A percentile compares a stretch with the other conserved stretches of the same genome.
These are phyloP conservation scores for Melieria omissa DNA, from an alignment of 2,888 invertebrate species.

Conservation along the genomic window DNA sequence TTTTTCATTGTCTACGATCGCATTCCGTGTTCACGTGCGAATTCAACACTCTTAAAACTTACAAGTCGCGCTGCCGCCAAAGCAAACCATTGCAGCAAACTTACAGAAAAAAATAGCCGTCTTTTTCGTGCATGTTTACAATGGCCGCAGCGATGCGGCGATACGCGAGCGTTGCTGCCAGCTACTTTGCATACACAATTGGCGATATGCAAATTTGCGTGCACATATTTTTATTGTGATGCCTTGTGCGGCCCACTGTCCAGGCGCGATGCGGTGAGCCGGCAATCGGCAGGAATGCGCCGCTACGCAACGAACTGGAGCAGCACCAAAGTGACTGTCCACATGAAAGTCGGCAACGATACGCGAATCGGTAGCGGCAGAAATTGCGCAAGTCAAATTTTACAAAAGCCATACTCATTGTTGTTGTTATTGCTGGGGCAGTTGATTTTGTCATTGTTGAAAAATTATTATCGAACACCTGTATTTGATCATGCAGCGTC, in stretches of 20 bases:
- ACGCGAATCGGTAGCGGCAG: neutral
- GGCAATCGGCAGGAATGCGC: constrained; percentile 18
- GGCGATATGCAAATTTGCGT: constrained; percentile 29
- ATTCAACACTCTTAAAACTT: no score
- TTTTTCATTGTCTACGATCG: no score
- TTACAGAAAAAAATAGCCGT: no score
- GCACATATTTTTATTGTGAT: constrained; percentile 16
- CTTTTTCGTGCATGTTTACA: no score
- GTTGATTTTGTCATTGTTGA: constrained; percentile 32
- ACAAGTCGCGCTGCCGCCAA: no score
- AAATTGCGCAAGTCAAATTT: no score
- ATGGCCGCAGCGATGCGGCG: no score
- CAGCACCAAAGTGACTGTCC: neutral
- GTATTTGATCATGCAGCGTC: constrained; percentile 45
- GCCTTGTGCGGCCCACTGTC: constrained; percentile 8
- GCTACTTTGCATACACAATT: constrained; percentile 29
- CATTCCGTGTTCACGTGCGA: no score
- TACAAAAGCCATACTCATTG: neutral
- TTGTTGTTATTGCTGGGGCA: neutral
- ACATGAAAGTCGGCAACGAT: neutral
- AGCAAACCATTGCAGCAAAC: no score
- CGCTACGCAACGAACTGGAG: neutral
- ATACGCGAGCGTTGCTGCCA: no score
- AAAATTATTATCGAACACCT: constrained; percentile 52
- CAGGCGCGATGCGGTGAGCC: constrained; percentile 24